These are phyloP conservation scores for Eulacestoma nigropectus DNA, from an alignment of 2,113 vertebrate genomes.

Conservation along the genomic window DNA sequence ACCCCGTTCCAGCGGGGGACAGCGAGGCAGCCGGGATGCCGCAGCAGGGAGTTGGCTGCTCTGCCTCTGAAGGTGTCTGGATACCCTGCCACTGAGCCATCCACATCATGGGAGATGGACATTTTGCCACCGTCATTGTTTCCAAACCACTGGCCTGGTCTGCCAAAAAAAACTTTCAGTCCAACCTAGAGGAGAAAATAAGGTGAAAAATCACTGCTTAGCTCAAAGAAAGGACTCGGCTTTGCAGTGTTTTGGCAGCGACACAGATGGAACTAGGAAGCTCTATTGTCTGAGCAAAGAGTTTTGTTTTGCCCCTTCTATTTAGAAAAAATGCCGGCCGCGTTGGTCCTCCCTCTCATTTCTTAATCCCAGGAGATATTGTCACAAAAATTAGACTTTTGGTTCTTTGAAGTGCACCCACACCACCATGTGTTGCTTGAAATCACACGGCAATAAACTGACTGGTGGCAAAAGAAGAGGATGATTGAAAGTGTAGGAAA, in stretches of 20 bases:
- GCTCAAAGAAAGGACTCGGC: not conserved
- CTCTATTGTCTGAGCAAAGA: not conserved
- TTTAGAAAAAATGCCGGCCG: not conserved
- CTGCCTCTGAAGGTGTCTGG: conserved; percentile 35
- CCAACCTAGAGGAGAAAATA: conserved; percentile 25
- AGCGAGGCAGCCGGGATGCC: conserved; percentile 11
- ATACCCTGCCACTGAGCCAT: conserved; percentile 38
- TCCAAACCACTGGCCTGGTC: conserved; percentile 49
- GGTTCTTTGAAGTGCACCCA: not conserved
- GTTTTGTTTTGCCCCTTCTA: not conserved
- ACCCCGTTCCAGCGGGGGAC: conserved; percentile 37
- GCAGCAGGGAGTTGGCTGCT: conserved; percentile 40
- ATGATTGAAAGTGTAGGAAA: not conserved
- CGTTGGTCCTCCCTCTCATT: not conserved
- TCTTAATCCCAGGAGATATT: not conserved
- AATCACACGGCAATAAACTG: not conserved
- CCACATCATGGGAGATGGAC: conserved; percentile 57
- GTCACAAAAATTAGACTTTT: not conserved
- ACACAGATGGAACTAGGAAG: not conserved
- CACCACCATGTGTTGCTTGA: not conserved
- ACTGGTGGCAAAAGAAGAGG: not conserved
- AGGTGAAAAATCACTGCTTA: not conserved
- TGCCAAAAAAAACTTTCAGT: conserved; percentile 60
- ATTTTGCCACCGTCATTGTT: conserved; percentile 44
- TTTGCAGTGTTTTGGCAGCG: not conserved